phyloP scores from a whole-genome alignment of 2,888 invertebrate genomes.

The Plebejus melissa region DNA sequence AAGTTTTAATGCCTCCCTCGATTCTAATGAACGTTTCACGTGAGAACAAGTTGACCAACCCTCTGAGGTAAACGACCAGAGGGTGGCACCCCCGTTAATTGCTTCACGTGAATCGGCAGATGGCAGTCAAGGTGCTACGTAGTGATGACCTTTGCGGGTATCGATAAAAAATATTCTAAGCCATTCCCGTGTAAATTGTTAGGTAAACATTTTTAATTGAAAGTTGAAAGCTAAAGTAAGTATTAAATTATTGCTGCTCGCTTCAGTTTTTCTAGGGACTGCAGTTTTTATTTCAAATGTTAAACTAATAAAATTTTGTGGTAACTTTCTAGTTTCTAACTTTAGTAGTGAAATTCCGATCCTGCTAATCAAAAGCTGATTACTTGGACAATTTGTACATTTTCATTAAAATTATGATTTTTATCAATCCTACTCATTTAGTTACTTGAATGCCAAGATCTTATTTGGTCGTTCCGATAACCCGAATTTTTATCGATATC shows the following conservation, averaged over 20 bases:
- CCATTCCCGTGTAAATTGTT: slow-evolving; percentile 25
- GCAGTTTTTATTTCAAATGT: not conserved
- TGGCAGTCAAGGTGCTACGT: slow-evolving; percentile 74
- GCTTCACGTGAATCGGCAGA: slow-evolving; percentile 74
- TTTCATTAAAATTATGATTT: too few species aligned
- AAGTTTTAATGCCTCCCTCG: slow-evolving; percentile 9
- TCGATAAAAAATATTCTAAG: slow-evolving; percentile 51
- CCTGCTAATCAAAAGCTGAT: too few species aligned
- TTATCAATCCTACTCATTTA: not conserved
- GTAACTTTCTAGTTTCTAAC: not conserved
- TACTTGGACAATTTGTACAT: too few species aligned
- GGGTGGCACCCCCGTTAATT: slow-evolving; percentile 77
- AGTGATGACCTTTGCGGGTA: slow-evolving; percentile 60
- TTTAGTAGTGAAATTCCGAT: too few species aligned
- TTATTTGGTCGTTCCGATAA: not conserved
- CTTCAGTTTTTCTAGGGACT: not conserved
- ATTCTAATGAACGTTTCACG: slow-evolving; percentile 33
- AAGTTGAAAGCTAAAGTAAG: not conserved
- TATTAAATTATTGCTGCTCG: not conserved
- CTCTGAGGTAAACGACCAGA: slow-evolving; percentile 74
- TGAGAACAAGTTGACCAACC: slow-evolving; percentile 62
- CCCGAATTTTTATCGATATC: slow-evolving; percentile 37
- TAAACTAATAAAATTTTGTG: not conserved
- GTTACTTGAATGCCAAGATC: not conserved
- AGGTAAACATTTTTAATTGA: slow-evolving; percentile 27